Conservation (phyloP, 2,888 invertebrate species). For the Chromoteleia sp. region DNA sequence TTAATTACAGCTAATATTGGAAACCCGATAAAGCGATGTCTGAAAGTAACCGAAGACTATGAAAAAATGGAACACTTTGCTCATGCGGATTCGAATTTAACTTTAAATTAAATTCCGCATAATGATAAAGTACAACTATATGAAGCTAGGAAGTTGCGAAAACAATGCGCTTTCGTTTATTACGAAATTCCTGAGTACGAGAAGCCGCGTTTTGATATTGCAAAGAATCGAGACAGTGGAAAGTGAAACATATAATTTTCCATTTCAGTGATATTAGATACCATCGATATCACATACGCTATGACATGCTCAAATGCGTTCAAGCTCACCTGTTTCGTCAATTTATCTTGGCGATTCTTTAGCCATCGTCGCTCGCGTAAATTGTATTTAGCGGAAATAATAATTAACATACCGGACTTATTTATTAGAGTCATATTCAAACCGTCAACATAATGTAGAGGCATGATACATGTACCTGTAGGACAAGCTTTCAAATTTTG, state of each 20-base stretch:
- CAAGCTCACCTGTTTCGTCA: constrained; percentile 11
- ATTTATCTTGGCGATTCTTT: constrained; percentile 56
- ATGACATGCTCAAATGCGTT: constrained; percentile 58
- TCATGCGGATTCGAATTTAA: constrained; percentile 62
- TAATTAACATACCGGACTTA: constrained; percentile 65
- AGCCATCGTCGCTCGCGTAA: constrained; percentile 5
- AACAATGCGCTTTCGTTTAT: constrained; percentile 69
- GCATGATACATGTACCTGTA: too few relatives aligned
- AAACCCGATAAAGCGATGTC: neutral
- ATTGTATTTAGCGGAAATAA: constrained; percentile 57
- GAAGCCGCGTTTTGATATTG: constrained; percentile 64
- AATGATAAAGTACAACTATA: constrained; percentile 65
- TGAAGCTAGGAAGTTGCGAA: constrained; percentile 61
- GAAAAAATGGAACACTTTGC: constrained; percentile 27
- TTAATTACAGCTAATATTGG: constrained; percentile 7
- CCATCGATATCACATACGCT: constrained; percentile 53
- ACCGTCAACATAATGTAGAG: too few relatives aligned
- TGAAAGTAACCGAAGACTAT: neutral
- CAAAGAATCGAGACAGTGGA: constrained; percentile 55
- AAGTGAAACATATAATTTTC: constrained; percentile 62
- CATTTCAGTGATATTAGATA: constrained; percentile 60
- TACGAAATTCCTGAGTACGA: constrained; percentile 65
- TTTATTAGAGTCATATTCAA: too few relatives aligned
- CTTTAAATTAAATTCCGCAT: constrained; percentile 74
- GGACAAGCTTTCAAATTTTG: too few relatives aligned